Evolutionary conservation across 2,113 vertebrate genomes (phyloP), one percentile per base, ranked within the genome.

Genomic region (Takifugu bimaculatus): DNA sequence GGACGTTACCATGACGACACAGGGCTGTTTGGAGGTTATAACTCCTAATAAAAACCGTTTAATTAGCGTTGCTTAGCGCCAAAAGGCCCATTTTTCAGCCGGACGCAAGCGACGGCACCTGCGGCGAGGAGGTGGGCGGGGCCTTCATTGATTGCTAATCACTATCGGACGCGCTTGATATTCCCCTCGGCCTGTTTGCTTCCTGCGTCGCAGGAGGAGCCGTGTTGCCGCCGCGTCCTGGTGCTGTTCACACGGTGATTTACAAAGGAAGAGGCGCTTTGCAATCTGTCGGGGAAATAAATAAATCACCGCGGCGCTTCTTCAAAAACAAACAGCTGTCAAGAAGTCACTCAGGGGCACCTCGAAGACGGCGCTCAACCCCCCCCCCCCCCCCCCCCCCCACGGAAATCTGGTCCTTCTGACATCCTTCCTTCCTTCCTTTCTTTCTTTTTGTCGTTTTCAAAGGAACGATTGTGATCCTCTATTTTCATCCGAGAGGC

Each of bases 321-420:
- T 77, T 68, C 81, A 74, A 79, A 88, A 83, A 84, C 77, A 88
- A 85, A 85, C 80, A 80, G 66, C 78, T 85, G 87, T 88, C 83
- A 87, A 79, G 85, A 85, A 84, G 85, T 87, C 82, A 85, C 74
- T 82, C 77, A 64, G 81, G 74, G 76, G 5, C 54, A n/a, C 63
- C 35, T 39, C 35, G 11, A 11, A 39, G 35, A 39, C 32, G 4
- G 7, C 5, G 35, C 29, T 4, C 4, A 27, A n/a, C 57, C 59
- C 62, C 64, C 50, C 27, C 57, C 59, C 62, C 64, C 50, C 27
- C 11, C 0, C 26, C 25, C 63, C 57, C 54, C 13, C 0, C 29
- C 3, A 20, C 20, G 20, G 14, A 82, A 80, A 81, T 72, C 67
- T 79, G 63, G 83, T 66, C 47, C 70, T 28, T 48, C 51, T 53